These are phyloP conservation scores for Hydroisotoma schaefferi DNA, from an alignment of 2,888 invertebrate species.

Conservation along the genomic window DNA sequence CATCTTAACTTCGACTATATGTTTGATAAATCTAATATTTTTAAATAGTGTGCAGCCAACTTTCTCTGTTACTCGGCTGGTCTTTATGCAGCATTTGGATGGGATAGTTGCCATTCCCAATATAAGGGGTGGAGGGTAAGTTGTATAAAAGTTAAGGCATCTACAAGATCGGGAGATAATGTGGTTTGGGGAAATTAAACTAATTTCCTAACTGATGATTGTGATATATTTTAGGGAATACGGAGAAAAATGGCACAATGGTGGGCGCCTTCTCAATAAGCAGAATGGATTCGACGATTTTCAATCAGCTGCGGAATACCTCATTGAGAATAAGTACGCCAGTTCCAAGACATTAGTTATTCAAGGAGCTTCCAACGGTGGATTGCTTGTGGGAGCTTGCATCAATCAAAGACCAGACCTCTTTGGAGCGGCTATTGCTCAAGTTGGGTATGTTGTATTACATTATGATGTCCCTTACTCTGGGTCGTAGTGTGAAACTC, in stretches of 20 bases:
- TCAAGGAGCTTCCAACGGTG: constrained; percentile 96
- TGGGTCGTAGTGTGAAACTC: background rate
- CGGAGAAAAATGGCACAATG: constrained; percentile 96
- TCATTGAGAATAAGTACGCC: constrained; percentile 77
- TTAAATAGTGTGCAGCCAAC: constrained; percentile 81
- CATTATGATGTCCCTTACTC: background rate
- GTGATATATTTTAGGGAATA: constrained; percentile 67
- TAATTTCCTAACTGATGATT: no score
- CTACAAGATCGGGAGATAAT: background rate
- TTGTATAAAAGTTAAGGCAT: no score
- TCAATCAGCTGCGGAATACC: constrained; percentile 83
- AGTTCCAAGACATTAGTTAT: constrained; percentile 70
- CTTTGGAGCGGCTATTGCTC: constrained; percentile 86
- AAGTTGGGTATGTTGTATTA: constrained; percentile 77
- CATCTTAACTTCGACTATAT: no score
- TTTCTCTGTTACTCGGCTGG: constrained; percentile 80
- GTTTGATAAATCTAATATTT: no score
- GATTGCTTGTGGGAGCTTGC: constrained; percentile 90
- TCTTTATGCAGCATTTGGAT: constrained; percentile 83
- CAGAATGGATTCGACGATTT: constrained; percentile 98
- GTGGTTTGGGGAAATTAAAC: background rate
- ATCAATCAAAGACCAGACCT: constrained; percentile 92
- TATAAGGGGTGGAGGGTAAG: constrained; percentile 91
- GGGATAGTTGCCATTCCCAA: constrained; percentile 90
- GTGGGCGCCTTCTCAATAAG: constrained; percentile 83